Evolutionary conservation across 2,888 invertebrate genomes (phyloP).

Genomic region (Bunonema sp.): DNA sequence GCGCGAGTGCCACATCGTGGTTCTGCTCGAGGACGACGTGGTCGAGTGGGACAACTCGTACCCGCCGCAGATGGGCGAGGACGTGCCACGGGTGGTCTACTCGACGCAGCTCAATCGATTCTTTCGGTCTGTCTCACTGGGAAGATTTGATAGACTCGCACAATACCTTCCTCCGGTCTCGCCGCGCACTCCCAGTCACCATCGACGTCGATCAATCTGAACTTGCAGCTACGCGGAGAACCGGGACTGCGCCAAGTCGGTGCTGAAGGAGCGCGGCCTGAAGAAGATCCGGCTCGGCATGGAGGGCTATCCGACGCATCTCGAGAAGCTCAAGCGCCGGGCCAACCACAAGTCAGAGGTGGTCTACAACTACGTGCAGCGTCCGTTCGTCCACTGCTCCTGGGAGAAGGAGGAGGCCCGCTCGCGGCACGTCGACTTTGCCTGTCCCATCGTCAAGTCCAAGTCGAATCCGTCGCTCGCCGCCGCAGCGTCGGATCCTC

Average conservation of each 20-base stretch:
- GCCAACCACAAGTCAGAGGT: slow-evolving; percentile 85
- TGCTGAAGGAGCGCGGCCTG: slow-evolving; percentile 88
- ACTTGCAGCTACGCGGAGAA: slow-evolving; percentile 99
- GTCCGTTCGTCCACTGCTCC: slow-evolving; percentile 95
- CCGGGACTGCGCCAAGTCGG: slow-evolving; percentile 83
- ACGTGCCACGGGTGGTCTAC: slow-evolving; percentile 66
- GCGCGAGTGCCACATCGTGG: slow-evolving; percentile 89
- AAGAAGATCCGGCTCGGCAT: slow-evolving; percentile 97
- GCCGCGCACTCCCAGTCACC: too few species aligned
- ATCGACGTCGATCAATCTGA: too few species aligned
- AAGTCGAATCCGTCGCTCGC: slow-evolving; percentile 44
- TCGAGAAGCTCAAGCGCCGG: slow-evolving; percentile 87
- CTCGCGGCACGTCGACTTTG: slow-evolving; percentile 84
- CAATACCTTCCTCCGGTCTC: background rate
- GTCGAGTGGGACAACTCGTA: slow-evolving; percentile 97
- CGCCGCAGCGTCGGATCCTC: slow-evolving; percentile 46
- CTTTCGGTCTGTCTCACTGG: background rate
- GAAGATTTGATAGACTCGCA: background rate
- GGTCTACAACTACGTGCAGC: slow-evolving; percentile 96
- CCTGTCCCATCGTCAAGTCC: slow-evolving; percentile 44
- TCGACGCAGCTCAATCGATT: slow-evolving; percentile 25
- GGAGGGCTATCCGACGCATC: slow-evolving; percentile 94
- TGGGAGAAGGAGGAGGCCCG: slow-evolving; percentile 99
- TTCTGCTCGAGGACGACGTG: slow-evolving; percentile 80
- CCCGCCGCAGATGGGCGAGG: slow-evolving; percentile 98